A percentile compares a stretch with the other conserved stretches of the same genome.
Evolutionary conservation across 2,797 vertebrate genomes (phyloP).

Genomic region (Neopelma chrysocephalum): DNA sequence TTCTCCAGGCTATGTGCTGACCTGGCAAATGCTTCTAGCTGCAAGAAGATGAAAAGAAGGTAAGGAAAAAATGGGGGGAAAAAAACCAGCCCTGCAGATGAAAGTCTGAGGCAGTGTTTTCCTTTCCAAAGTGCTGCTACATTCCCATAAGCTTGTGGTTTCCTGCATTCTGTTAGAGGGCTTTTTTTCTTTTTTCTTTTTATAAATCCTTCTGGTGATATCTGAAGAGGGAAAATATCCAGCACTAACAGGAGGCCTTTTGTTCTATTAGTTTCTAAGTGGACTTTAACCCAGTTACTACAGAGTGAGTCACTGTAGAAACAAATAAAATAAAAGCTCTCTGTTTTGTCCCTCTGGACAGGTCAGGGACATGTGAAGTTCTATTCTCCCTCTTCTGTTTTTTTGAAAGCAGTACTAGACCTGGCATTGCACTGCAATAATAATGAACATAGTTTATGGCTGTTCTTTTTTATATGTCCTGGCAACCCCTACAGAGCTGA

Average conservation of each 20-base stretch:
- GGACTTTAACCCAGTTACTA: constrained; percentile 83
- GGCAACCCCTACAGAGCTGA: constrained; percentile 33
- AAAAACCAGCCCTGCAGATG: constrained; percentile 60
- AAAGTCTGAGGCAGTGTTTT: constrained; percentile 74
- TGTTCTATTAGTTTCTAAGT: constrained; percentile 79
- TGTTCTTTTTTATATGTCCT: constrained; percentile 32
- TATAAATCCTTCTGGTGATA: constrained; percentile 76
- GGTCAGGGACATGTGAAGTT: constrained; percentile 69
- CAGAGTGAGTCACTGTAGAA: constrained; percentile 80
- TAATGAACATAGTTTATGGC: constrained; percentile 46
- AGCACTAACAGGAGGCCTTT: constrained; percentile 81
- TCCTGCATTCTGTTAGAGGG: constrained; percentile 75
- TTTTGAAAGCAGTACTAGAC: constrained; percentile 35
- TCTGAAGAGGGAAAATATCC: constrained; percentile 81
- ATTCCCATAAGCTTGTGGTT: constrained; percentile 76
- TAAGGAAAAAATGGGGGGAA: constrained; percentile 11
- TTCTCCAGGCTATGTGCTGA: constrained; percentile 33
- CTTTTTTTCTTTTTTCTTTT: constrained; percentile 24
- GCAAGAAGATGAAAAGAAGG: constrained; percentile 62
- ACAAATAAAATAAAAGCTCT: constrained; percentile 79
- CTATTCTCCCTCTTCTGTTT: constrained; percentile 19
- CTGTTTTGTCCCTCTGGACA: constrained; percentile 74
- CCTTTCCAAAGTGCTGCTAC: constrained; percentile 74
- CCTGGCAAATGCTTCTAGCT: constrained; percentile 45
- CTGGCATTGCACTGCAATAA: constrained; percentile 12